phyloP scores from a whole-genome alignment of 2,888 invertebrate species.

The Chrysomela aeneicollis region DNA sequence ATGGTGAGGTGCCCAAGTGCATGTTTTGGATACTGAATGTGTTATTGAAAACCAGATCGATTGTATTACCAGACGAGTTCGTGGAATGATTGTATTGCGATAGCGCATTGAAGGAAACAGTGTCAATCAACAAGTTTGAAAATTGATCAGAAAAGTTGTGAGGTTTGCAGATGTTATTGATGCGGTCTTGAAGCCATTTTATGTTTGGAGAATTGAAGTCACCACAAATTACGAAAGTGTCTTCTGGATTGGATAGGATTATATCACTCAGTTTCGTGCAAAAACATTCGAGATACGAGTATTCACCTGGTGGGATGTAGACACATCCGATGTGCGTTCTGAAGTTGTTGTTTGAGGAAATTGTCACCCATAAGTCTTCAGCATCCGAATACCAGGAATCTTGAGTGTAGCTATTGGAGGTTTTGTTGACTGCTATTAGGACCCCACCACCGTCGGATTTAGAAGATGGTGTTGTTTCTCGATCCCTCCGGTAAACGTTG shows the following conservation, averaged over 20 bases:
- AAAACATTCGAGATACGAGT: not conserved
- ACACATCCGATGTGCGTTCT: conserved; percentile 15
- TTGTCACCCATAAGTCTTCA: conserved; percentile 9
- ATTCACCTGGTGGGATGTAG: conserved; percentile 19
- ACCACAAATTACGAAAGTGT: conserved; percentile 11
- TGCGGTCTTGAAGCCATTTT: conserved; percentile 8
- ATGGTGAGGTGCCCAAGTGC: conserved; percentile 1
- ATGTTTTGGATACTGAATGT: not conserved
- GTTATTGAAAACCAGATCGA: conserved; percentile 11
- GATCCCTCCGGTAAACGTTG: conserved; percentile 21
- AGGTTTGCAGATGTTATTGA: conserved; percentile 4
- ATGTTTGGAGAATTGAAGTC: conserved; percentile 14
- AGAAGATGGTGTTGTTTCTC: conserved; percentile 15
- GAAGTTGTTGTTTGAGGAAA: conserved; percentile 9
- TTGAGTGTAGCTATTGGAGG: conserved; percentile 9
- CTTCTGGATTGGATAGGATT: conserved; percentile 12
- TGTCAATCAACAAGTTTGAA: conserved; percentile 8
- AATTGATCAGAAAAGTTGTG: conserved; percentile 6
- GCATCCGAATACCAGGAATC: conserved; percentile 18
- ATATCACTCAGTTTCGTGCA: conserved; percentile 2
- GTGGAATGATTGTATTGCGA: conserved; percentile 5
- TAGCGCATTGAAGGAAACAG: not conserved
- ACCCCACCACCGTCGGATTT: conserved; percentile 10
- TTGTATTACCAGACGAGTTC: conserved; percentile 7
- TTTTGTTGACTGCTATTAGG: conserved; percentile 3